Evolutionary conservation across 2,797 vertebrate species (phyloP).

Genomic region (Ctenosaura bakeri): DNA sequence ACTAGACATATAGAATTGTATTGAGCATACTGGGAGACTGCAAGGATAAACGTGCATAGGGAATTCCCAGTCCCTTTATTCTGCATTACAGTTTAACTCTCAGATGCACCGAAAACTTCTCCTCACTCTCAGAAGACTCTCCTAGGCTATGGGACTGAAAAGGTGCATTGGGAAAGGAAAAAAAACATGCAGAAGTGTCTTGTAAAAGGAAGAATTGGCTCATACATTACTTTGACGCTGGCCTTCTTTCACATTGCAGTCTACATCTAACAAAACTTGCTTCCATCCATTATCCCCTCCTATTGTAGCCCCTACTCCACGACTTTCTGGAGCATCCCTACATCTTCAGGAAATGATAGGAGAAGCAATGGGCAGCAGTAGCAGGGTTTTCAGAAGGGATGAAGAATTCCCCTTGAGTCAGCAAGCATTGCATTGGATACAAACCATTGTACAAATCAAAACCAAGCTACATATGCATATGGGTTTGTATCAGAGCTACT

Average conservation of each 20-base stretch:
- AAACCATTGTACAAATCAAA: background rate
- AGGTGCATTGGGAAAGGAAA: background rate
- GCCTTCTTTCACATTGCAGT: too few species aligned
- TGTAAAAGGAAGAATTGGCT: too few species aligned
- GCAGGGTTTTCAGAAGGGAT: background rate
- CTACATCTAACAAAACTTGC: background rate
- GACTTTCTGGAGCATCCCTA: background rate
- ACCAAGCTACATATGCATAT: background rate
- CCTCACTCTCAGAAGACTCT: background rate
- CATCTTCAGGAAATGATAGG: background rate
- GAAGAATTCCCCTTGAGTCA: background rate
- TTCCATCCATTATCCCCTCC: background rate
- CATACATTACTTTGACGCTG: background rate
- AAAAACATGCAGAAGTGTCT: background rate
- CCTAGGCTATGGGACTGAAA: background rate
- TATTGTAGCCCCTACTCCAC: background rate
- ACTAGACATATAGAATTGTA: background rate
- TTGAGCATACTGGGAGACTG: background rate
- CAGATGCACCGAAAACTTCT: background rate
- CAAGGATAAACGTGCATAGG: too few species aligned
- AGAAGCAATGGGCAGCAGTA: background rate
- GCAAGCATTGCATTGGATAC: background rate
- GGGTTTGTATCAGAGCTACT: background rate
- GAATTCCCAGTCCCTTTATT: background rate
- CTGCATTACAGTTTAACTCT: background rate